Evolutionary conservation across 2,797 vertebrate genomes (phyloP).

Genomic region (Anas acuta): DNA sequence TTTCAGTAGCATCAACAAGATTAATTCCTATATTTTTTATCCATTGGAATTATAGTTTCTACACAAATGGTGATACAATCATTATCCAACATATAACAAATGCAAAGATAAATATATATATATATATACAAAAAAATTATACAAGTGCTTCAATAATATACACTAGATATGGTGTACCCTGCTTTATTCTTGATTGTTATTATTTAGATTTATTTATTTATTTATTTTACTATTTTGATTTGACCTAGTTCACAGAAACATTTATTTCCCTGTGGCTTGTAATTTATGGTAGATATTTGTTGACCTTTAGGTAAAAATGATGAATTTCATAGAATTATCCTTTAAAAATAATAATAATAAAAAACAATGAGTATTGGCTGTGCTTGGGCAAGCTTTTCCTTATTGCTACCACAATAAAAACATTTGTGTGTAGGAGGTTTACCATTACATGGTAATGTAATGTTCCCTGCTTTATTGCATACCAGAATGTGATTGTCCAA

Average conservation of each 20-base stretch:
- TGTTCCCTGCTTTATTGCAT: not conserved
- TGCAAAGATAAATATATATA: not conserved
- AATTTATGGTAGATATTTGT: not conserved
- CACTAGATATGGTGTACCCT: not conserved
- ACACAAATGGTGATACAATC: not conserved
- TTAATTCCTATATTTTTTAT: constrained; percentile 14
- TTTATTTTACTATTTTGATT: not conserved
- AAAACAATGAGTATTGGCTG: not conserved
- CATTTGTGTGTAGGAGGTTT: not conserved
- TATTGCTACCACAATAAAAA: not conserved
- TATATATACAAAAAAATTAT: not conserved
- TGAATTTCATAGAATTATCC: not conserved
- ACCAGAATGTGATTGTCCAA: not conserved
- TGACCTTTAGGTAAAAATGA: not conserved
- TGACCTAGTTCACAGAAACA: not conserved
- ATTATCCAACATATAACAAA: constrained; percentile 6
- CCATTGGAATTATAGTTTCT: constrained; percentile 16
- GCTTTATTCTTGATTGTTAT: not conserved
- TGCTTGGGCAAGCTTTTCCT: not conserved
- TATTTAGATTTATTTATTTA: not conserved
- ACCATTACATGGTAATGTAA: not conserved
- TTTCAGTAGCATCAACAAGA: constrained; percentile 24
- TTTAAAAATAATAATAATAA: not conserved
- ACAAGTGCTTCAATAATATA: not conserved
- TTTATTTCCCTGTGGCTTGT: not conserved